These are phyloP conservation scores for Labia minor DNA, from an alignment of 2,888 invertebrate genomes.

Conservation along the genomic window DNA sequence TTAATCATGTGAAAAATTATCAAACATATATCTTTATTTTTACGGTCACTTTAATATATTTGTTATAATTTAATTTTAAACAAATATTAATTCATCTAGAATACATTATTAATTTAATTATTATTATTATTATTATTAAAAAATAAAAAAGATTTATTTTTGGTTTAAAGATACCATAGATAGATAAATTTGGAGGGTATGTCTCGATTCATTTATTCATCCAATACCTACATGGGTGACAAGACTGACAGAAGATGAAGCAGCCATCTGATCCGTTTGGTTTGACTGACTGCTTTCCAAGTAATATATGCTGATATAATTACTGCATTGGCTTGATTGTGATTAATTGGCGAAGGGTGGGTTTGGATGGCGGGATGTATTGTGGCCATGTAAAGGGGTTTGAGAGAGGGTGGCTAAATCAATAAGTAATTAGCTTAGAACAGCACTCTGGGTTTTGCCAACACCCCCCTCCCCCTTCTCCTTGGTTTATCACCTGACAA, in stretches of 20 bases:
- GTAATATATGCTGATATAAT: slow-evolving; percentile 6
- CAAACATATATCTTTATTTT: no score
- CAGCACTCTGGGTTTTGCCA: background rate
- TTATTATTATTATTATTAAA: no score
- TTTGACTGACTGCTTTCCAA: background rate
- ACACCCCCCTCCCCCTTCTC: background rate
- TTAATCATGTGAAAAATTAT: no score
- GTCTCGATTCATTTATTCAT: background rate
- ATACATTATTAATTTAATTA: no score
- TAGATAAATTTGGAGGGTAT: no score
- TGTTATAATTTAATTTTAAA: no score
- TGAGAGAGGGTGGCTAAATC: no score
- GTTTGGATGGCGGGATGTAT: background rate
- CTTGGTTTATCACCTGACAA: background rate
- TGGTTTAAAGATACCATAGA: no score
- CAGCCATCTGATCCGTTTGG: background rate
- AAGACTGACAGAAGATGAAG: background rate
- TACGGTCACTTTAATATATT: no score
- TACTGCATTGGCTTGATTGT: slow-evolving; percentile 6
- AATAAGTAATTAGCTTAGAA: slow-evolving; percentile 5
- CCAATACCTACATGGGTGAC: background rate
- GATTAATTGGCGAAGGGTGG: background rate
- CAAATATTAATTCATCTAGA: no score
- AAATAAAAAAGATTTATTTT: no score
- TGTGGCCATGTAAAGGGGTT: background rate